Conservation (phyloP, 92 coral and sea anemone genomes). For the Epizoanthus ramosus region DNA sequence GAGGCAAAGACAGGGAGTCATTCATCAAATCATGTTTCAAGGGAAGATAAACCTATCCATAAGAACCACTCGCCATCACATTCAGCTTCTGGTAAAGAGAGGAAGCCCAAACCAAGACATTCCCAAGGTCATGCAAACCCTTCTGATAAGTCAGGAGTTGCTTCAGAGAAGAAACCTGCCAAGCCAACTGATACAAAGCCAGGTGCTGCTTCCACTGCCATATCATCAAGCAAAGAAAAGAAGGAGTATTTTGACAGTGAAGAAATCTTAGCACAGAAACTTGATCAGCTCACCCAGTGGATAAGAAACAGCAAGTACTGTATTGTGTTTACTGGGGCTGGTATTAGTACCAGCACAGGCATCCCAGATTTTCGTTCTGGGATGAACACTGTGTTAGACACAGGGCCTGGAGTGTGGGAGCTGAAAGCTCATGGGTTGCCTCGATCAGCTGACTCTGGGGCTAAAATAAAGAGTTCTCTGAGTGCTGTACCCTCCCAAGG, state of each 20-base stretch:
- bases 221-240: constrained; percentile 54
- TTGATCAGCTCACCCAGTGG: constrained; percentile 60
- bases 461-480: constrained; percentile 44
- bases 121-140: neutral
- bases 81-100: neutral
- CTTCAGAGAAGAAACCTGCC: constrained; percentile 25
- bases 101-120: constrained; percentile 3
- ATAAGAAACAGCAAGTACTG: constrained; percentile 69
- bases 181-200: constrained; percentile 12
- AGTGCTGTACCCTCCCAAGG: constrained; percentile 69
- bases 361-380: constrained; percentile 80
- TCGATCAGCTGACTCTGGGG: constrained; percentile 36
- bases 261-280: constrained; percentile 52
- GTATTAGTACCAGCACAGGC: constrained; percentile 82
- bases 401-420: constrained; percentile 82
- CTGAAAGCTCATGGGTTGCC: constrained; percentile 54
- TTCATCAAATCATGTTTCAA: neutral
- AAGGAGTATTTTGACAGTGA: constrained; percentile 74
- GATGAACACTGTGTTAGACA: constrained; percentile 72
- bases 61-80: neutral
- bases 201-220: constrained; percentile 6
- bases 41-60: neutral
- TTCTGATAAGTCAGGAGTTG: neutral
- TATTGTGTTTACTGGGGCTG: constrained; percentile 80
- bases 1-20: too few relatives aligned